Evolutionary conservation across 2,888 invertebrate species (phyloP).

Genomic region (Nysson spinosus): DNA sequence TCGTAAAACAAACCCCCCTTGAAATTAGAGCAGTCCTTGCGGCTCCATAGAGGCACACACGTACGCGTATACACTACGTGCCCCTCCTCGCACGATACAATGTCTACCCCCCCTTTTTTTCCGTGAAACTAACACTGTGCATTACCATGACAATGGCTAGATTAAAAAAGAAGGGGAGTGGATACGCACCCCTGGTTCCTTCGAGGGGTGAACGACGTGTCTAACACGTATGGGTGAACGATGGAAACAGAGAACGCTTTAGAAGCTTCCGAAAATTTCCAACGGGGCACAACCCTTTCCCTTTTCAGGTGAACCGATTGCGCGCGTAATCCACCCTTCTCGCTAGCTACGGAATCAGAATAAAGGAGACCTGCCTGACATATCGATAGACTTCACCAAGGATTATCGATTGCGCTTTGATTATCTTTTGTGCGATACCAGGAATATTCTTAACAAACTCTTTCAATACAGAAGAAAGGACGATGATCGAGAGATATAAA

Average conservation of each 20-base stretch:
- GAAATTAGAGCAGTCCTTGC: slow-evolving; percentile 70
- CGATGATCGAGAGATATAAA: too few species aligned
- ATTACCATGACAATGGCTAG: slow-evolving; percentile 73
- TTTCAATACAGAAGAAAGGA: too few species aligned
- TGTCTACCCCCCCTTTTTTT: slow-evolving; percentile 36
- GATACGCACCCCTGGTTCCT: slow-evolving; percentile 47
- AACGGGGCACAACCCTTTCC: slow-evolving; percentile 44
- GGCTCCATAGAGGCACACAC: slow-evolving; percentile 44
- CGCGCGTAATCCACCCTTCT: slow-evolving; percentile 52
- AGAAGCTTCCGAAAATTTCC: slow-evolving; percentile 52
- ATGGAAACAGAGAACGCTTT: slow-evolving; percentile 63
- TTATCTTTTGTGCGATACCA: slow-evolving; percentile 4
- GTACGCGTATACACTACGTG: slow-evolving; percentile 22
- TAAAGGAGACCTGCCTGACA: slow-evolving; percentile 22
- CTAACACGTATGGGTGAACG: slow-evolving; percentile 62
- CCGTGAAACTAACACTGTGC: slow-evolving; percentile 73
- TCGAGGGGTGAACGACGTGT: slow-evolving; percentile 47
- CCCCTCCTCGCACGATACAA: slow-evolving; percentile 59
- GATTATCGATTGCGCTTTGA: slow-evolving; percentile 38
- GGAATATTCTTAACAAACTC: too few species aligned
- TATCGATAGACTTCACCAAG: slow-evolving; percentile 11
- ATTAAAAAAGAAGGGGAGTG: slow-evolving; percentile 65
- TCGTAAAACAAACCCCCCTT: slow-evolving; percentile 69
- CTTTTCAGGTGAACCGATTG: slow-evolving; percentile 61
- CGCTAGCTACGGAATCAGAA: neutral